Percentiles rank a stretch among this genome's conserved stretches.
These are phyloP conservation scores for Melanophora roralis DNA, from an alignment of 2,888 invertebrate species.

Conservation along the genomic window DNA sequence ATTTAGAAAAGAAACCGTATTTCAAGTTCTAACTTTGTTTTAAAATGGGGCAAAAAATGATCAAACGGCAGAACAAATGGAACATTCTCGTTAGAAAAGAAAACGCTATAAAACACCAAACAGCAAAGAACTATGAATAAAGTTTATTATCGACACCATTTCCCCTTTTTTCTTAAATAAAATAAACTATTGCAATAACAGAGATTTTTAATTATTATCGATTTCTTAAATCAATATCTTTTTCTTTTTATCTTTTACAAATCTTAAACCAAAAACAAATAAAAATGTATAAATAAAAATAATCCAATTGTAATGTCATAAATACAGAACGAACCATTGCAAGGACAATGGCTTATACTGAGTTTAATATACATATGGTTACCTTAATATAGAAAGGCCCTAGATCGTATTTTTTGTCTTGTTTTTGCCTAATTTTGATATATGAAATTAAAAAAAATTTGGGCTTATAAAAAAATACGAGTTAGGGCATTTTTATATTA, in stretches of 20 bases:
- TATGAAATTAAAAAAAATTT: too few species aligned
- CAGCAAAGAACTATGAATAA: neutral
- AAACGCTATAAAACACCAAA: neutral
- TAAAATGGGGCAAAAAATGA: too few species aligned
- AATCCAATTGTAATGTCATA: conserved; percentile 59
- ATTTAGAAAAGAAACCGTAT: too few species aligned
- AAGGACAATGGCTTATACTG: neutral
- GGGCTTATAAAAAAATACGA: too few species aligned
- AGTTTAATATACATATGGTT: too few species aligned
- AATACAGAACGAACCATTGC: conserved; percentile 50
- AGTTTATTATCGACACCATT: neutral
- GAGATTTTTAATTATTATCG: conserved; percentile 33
- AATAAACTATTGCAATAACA: neutral
- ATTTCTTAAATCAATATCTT: conserved; percentile 35
- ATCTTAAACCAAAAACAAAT: neutral
- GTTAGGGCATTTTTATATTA: too few species aligned
- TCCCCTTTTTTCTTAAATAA: conserved; percentile 5
- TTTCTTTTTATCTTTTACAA: neutral
- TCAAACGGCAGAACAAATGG: too few species aligned
- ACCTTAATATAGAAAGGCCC: too few species aligned
- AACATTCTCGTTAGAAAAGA: neutral
- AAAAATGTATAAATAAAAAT: neutral
- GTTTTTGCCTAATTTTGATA: too few species aligned
- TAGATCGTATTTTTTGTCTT: too few species aligned
- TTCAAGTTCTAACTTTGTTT: neutral